Evolutionary conservation across 2,888 invertebrate genomes (phyloP), one percentile per base, ranked within the genome.

Genomic region (Ormyrus pomaceus): DNA sequence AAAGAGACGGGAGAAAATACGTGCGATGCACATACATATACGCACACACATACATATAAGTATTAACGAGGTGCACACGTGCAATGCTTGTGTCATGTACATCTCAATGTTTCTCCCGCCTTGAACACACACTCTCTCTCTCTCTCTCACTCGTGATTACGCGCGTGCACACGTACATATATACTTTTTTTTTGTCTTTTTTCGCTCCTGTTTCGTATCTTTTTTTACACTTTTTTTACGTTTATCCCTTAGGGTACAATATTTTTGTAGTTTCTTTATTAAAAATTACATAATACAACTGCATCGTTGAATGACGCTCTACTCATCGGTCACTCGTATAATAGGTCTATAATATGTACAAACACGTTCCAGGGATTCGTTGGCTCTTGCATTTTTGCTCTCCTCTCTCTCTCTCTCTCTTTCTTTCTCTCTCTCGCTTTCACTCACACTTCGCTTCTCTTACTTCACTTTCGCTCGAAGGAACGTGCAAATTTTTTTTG

Each of bases 251-350:
- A 48, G 46, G 45, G 9, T 58, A 50, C 50, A 48, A 13, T 70
- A 70, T 69, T 46, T 34, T 34, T 48, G 11, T 58, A 34, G 13
- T 50, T 66, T 59, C 6, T 0, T 68, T 61, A 59, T 68, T 75
- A 61, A 69, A 69, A 76, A 76, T 68, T 59, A 68, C 66, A 48
- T 61, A 53, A 68, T 55, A 50, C 19, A 76, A 76, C 13, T 68
- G 53, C 68, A 55, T 51, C 34, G 34, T 11, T 55, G 11, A 62
- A 62, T 69, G 61, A 76, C 34, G 45, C n/a, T 69, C 45, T 62
- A 62, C 58, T 55, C 34, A 48, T 69, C 19, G 9, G n/a, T 77
- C 7, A 5, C 4, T 59, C 48, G 59, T 59, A 71, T 51, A 58
- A 48, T 10, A 62, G 7, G n/a, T 45, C 51, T 62, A 70, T 58